Evolutionary conservation across 2,888 invertebrate genomes (phyloP).

Genomic region (Drosophila neotestacea): DNA sequence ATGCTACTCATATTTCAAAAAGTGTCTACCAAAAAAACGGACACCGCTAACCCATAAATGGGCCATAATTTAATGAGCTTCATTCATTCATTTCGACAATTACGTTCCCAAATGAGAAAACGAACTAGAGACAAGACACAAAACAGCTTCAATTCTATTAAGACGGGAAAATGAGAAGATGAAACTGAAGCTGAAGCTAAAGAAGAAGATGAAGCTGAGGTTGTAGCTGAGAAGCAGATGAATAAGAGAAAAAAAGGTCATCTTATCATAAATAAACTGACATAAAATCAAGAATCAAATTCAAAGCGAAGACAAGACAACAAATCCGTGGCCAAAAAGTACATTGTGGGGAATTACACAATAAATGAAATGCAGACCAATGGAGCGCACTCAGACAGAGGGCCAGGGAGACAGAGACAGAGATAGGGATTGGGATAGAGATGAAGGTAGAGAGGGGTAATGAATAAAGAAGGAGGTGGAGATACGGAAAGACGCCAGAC

Average conservation of each 20-base stretch:
- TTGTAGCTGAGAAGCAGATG: background rate
- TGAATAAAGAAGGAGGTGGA: background rate
- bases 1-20: conserved; percentile 69
- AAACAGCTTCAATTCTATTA: conserved; percentile 57
- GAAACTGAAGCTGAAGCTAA: conserved; percentile 32
- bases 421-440: background rate
- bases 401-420: conserved; percentile 8
- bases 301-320: conserved; percentile 73
- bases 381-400: conserved; percentile 51
- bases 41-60: conserved; percentile 56
- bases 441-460: background rate
- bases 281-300: conserved; percentile 82
- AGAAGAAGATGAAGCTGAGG: conserved; percentile 13
- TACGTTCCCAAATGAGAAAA: conserved; percentile 30
- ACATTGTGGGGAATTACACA: conserved; percentile 78
- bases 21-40: conserved; percentile 33
- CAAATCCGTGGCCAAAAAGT: conserved; percentile 77
- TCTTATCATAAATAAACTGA: conserved; percentile 82
- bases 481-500: conserved; percentile 56
- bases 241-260: conserved; percentile 67
- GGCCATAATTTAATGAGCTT: conserved; percentile 78
- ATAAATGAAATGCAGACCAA: conserved; percentile 80
- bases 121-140: conserved; percentile 43
- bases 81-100: conserved; percentile 70
- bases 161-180: conserved; percentile 44